Evolutionary conservation across 2,113 vertebrate genomes (phyloP).

Genomic region (Rafetus swinhoei): DNA sequence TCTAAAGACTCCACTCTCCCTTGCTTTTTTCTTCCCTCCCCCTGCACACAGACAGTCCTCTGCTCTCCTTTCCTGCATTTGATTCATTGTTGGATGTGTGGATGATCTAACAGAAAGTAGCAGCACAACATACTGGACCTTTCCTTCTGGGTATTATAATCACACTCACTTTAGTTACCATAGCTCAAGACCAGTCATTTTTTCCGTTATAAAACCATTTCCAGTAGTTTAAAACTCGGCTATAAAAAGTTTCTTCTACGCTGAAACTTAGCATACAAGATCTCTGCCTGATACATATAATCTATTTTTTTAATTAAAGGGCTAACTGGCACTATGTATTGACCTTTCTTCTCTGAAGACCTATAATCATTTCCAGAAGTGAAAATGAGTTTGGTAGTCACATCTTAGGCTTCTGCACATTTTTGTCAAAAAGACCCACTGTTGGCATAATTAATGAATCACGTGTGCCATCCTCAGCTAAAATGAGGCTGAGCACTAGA

Average conservation of each 20-base stretch:
- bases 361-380: neutral
- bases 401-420: neutral
- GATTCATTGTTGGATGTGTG: conserved; percentile 54
- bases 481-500: neutral
- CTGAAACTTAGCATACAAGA: neutral
- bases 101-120: conserved; percentile 50
- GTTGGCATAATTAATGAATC: conserved; percentile 20
- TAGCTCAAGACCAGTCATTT: neutral
- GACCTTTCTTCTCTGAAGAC: conserved; percentile 15
- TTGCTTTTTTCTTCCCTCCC: neutral
- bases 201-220: neutral
- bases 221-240: neutral
- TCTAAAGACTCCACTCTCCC: neutral
- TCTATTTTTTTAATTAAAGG: neutral
- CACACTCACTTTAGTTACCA: conserved; percentile 52
- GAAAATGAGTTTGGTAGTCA: neutral
- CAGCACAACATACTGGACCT: conserved; percentile 32
- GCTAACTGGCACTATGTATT: neutral
- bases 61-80: conserved; percentile 10
- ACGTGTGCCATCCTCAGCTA: neutral
- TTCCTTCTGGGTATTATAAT: conserved; percentile 55
- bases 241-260: neutral
- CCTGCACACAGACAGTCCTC: neutral
- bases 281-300: neutral
- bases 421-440: neutral